Evolutionary conservation across 1,140 invertebrate genomes (phyloP).

Genomic region (Drosophila cardini): DNA sequence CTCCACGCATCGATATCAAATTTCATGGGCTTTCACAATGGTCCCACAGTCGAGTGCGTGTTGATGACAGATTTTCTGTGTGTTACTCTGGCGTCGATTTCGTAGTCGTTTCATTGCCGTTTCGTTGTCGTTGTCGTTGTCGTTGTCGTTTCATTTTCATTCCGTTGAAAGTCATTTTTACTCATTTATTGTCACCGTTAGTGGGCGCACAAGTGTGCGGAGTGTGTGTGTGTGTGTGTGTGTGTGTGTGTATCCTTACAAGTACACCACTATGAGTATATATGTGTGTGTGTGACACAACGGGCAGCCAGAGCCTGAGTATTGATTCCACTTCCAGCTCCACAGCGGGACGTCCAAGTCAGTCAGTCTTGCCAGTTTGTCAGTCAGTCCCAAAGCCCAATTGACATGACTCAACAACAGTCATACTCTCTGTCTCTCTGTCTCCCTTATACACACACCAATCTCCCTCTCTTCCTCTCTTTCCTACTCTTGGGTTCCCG

Average conservation of each 20-base stretch:
- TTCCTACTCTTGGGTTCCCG: not conserved
- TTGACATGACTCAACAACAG: constrained; percentile 81
- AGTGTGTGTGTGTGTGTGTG: constrained; percentile 14
- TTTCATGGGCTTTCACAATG: constrained; percentile 75
- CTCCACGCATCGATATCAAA: constrained; percentile 77
- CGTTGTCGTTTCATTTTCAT: constrained; percentile 73
- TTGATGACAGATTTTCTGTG: constrained; percentile 76
- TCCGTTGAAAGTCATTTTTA: constrained; percentile 82
- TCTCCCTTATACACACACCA: too few species aligned
- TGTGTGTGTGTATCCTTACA: constrained; percentile 72
- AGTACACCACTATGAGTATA: constrained; percentile 49
- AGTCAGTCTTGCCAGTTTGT: constrained; percentile 17
- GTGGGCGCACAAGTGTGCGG: constrained; percentile 51
- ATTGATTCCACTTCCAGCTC: constrained; percentile 73
- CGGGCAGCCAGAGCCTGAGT: constrained; percentile 60
- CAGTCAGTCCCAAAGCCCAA: constrained; percentile 62
- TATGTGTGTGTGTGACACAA: constrained; percentile 30
- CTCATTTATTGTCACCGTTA: constrained; percentile 82
- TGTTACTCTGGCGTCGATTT: constrained; percentile 48
- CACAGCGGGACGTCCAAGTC: constrained; percentile 60
- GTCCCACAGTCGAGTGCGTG: constrained; percentile 67
- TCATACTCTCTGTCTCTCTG: constrained; percentile 32
- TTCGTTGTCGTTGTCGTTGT: constrained; percentile 55
- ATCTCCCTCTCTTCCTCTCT: constrained; percentile 5
- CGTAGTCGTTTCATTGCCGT: constrained; percentile 5